A percentile compares a stretch with the other conserved stretches of the same genome.
Conservation (phyloP, 2,113 vertebrate genomes). For the Mugil cephalus region DNA sequence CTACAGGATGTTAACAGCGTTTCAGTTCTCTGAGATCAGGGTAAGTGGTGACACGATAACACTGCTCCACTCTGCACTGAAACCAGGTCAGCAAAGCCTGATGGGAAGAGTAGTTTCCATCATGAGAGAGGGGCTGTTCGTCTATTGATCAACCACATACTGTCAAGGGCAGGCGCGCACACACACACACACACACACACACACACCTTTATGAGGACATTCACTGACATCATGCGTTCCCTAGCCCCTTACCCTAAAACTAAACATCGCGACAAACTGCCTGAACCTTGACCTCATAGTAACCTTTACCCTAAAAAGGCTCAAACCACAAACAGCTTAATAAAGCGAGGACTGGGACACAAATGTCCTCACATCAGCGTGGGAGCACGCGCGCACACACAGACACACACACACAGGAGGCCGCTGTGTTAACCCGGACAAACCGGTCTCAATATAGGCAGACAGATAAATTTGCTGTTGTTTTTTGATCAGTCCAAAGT, state of each 20-base stretch:
- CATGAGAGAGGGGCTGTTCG: conserved; percentile 28
- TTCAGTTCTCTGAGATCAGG: conserved; percentile 52
- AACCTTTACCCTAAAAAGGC: too few relatives aligned
- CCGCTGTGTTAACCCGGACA: too few relatives aligned
- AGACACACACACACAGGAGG: not conserved
- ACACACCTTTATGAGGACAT: not conserved
- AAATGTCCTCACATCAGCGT: too few relatives aligned
- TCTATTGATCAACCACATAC: conserved; percentile 12
- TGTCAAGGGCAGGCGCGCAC: not conserved
- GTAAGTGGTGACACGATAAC: conserved; percentile 44
- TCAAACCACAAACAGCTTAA: too few relatives aligned
- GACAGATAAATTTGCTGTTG: too few relatives aligned
- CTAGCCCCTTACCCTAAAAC: too few relatives aligned
- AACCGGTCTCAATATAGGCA: too few relatives aligned
- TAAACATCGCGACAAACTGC: too few relatives aligned
- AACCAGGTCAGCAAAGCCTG: conserved; percentile 74
- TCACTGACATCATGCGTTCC: not conserved
- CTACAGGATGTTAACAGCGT: conserved; percentile 18
- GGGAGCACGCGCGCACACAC: not conserved
- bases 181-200: conserved; percentile 11
- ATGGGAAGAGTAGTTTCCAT: conserved; percentile 62
- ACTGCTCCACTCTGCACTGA: conserved; percentile 51
- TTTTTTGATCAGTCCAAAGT: too few relatives aligned
- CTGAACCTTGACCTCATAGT: too few relatives aligned
- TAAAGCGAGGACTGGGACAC: too few relatives aligned